Evolutionary conservation across 2,797 vertebrate species (phyloP).

Genomic region (Austrolebias charrua): DNA sequence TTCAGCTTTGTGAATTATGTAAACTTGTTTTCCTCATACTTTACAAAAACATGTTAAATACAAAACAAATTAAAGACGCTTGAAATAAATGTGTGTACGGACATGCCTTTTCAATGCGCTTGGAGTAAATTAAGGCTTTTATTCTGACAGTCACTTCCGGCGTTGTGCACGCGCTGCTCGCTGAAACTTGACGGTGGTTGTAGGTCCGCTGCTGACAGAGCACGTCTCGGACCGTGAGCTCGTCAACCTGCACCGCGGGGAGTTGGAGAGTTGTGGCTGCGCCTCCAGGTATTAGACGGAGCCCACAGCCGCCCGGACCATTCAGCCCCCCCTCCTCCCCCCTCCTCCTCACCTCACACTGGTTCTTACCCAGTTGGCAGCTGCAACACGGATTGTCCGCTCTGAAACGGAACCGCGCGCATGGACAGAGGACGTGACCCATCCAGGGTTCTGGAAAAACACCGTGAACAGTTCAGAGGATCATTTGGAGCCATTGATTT

Average conservation of each 20-base stretch:
- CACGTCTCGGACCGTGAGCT: slow-evolving; percentile 39
- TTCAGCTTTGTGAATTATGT: too few relatives aligned
- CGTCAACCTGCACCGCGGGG: slow-evolving; percentile 45
- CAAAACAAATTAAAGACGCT: too few relatives aligned
- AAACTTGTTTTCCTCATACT: too few relatives aligned
- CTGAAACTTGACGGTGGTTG: neutral
- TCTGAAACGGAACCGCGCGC: slow-evolving; percentile 41
- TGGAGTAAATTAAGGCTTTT: neutral
- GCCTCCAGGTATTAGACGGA: slow-evolving; percentile 46
- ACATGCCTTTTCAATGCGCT: too few relatives aligned
- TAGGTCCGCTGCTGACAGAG: slow-evolving; percentile 31
- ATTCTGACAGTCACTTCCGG: neutral
- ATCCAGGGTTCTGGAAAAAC: slow-evolving; percentile 56
- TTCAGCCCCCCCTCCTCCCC: neutral
- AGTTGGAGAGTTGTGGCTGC: slow-evolving; percentile 54
- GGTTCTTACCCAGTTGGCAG: too few relatives aligned
- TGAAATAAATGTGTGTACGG: too few relatives aligned
- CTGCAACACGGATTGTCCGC: slow-evolving; percentile 31
- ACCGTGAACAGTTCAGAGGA: slow-evolving; percentile 47
- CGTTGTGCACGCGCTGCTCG: accelerated
- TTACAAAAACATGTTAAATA: too few relatives aligned
- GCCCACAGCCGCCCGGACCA: slow-evolving; percentile 13
- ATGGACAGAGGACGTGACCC: slow-evolving; percentile 28
- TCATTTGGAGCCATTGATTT: neutral
- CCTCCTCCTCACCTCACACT: neutral